A percentile compares a stretch with the other conserved stretches of the same genome.
Evolutionary conservation across 2,888 invertebrate species (phyloP).

Genomic region (Hirtodrosophila duncani): DNA sequence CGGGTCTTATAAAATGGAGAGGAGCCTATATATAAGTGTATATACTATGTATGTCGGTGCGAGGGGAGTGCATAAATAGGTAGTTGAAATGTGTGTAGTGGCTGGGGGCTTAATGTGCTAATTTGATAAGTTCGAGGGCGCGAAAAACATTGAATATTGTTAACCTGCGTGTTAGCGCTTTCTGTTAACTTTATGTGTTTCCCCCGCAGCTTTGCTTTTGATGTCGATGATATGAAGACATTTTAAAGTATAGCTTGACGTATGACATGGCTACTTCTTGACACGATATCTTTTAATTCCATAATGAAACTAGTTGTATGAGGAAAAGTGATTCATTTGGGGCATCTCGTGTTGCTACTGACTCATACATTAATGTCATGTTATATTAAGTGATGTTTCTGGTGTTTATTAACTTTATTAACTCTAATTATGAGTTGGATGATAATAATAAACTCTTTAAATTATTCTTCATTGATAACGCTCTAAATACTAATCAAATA

Average conservation of each 20-base stretch:
- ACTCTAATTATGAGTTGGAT: too few species aligned
- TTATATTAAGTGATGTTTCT: too few species aligned
- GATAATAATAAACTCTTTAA: too few species aligned
- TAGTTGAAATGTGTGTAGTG: constrained; percentile 1
- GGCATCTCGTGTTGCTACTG: not conserved
- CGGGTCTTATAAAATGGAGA: too few species aligned
- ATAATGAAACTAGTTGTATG: constrained; percentile 12
- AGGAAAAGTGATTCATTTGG: not conserved
- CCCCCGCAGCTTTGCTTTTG: constrained; percentile 5
- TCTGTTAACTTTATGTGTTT: not conserved
- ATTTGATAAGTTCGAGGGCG: constrained; percentile 41
- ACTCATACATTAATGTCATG: too few species aligned
- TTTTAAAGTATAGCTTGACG: constrained; percentile 32
- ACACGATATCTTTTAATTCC: constrained; percentile 19
- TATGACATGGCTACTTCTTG: not conserved
- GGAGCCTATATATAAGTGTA: not conserved
- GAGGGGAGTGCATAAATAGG: not conserved
- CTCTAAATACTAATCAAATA: too few species aligned
- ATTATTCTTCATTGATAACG: too few species aligned
- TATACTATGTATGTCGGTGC: not conserved
- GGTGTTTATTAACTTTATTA: too few species aligned
- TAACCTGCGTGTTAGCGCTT: constrained; percentile 2
- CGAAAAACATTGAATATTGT: constrained; percentile 10
- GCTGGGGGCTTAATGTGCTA: constrained; percentile 19
- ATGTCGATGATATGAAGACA: constrained; percentile 33